phyloP scores from a whole-genome alignment of 2,113 vertebrate genomes.

The Gallinago paraguaiae region DNA sequence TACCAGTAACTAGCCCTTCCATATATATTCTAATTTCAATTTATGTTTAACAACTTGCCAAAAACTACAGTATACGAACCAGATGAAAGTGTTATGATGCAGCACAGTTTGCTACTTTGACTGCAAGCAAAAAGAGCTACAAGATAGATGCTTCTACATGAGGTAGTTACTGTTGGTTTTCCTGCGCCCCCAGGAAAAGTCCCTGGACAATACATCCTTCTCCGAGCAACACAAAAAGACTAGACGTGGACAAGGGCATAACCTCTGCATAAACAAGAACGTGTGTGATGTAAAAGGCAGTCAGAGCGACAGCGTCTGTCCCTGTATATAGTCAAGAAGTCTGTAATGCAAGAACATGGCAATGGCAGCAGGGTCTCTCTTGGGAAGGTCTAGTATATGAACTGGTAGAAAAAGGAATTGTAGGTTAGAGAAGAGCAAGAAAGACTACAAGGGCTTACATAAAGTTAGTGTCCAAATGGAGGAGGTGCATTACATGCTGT shows the following conservation, averaged over 20 bases:
- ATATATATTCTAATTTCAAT: neutral
- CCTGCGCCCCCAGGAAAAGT: neutral
- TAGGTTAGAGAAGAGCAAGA: neutral
- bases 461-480: neutral
- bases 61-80: neutral
- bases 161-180: neutral
- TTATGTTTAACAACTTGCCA: neutral
- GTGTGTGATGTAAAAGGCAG: accelerated
- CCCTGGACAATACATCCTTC: neutral
- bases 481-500: neutral
- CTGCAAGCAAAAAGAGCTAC: neutral
- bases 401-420: neutral
- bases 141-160: accelerated
- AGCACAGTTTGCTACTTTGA: neutral
- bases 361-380: accelerated
- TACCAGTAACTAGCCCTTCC: neutral
- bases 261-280: neutral
- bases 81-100: neutral
- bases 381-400: neutral
- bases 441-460: neutral
- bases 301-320: neutral
- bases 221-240: neutral
- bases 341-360: neutral
- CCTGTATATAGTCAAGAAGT: accelerated
- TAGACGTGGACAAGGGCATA: neutral